Conservation (phyloP, 2,797 vertebrate genomes). For the Peromyscus nudipes region DNA sequence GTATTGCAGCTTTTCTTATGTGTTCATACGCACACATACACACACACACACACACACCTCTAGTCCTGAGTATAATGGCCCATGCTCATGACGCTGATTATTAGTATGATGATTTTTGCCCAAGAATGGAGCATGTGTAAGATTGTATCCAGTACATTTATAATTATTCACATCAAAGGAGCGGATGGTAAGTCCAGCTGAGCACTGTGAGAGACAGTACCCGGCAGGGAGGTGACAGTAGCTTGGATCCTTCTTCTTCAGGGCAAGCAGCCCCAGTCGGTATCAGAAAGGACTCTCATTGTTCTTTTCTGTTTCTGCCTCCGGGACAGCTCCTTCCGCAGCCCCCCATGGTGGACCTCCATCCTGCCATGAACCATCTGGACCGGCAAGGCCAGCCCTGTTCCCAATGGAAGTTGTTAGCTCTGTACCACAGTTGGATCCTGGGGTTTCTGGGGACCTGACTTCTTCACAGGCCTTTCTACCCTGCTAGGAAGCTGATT, state of each 20-base stretch:
- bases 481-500: conserved; percentile 61
- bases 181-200: not conserved
- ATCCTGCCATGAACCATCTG: conserved; percentile 74
- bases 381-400: conserved; percentile 20
- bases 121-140: conserved; percentile 68
- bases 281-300: conserved; percentile 52
- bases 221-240: conserved; percentile 67
- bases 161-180: conserved; percentile 68
- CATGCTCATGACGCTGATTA: conserved; percentile 48
- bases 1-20: not conserved
- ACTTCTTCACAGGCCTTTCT: conserved; percentile 63
- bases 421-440: conserved; percentile 61
- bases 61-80: conserved; percentile 49
- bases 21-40: not conserved
- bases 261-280: conserved; percentile 55
- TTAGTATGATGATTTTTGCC: conserved; percentile 65
- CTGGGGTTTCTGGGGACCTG: conserved; percentile 6
- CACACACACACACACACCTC: conserved; percentile 1
- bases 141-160: conserved; percentile 29
- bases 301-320: conserved; percentile 58
- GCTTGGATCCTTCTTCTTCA: conserved; percentile 63
- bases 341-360: not conserved
- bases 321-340: conserved; percentile 28
- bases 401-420: conserved; percentile 80
- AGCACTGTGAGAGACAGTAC: conserved; percentile 66